Evolutionary conservation across 2,113 vertebrate genomes (phyloP), one percentile per base, ranked within the genome.

Genomic region (Aptenodytes patagonicus): DNA sequence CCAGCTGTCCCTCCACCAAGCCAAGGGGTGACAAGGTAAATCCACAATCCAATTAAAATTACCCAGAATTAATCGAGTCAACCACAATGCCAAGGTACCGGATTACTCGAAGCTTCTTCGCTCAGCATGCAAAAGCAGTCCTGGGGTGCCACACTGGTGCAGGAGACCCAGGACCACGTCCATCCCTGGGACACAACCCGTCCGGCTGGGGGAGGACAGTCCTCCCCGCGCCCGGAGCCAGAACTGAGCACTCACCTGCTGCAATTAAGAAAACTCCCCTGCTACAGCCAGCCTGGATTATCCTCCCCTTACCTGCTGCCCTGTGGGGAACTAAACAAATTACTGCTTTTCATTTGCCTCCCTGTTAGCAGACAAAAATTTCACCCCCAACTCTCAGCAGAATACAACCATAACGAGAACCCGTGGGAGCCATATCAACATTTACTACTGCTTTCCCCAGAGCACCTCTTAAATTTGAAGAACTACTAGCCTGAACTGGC

Each of bases 361-460:
- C 5, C 62, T 24, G 15, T 10, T 42, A 19, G 15, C 1, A 1
- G 42, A 7, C 3, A 38, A 10, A 71, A 47, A 34, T 7, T 9
- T 57, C 34, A 44, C 8, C 22, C 5, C 40, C 16, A 77, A 0
- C 13, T 8, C 58, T 29, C 5, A 0, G 65, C 54, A 65, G 17
- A 51, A 13, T 3, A 16, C 0, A 0, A 13, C 14, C 3, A 0
- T 6, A 4, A 54, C 3, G 2, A 83, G 44, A 68, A 46, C 9
- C 58, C 3, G 0, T 3, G 19, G 55, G 13, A 83, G 47, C 24
- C 28, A 11, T 5, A 36, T 4, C 51, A 55, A 36, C 15, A 1
- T 51, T 86, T 20, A 14, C 26, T 11, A 2, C 64, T 46, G 36
- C 47, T 31, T 42, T 19, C 57, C 73, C 20, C 38, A 68, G 52